Percentiles rank a stretch among this genome's conserved stretches.
phyloP scores from a whole-genome alignment of 2,888 invertebrate genomes.

The Adelphocoris suturalis region DNA sequence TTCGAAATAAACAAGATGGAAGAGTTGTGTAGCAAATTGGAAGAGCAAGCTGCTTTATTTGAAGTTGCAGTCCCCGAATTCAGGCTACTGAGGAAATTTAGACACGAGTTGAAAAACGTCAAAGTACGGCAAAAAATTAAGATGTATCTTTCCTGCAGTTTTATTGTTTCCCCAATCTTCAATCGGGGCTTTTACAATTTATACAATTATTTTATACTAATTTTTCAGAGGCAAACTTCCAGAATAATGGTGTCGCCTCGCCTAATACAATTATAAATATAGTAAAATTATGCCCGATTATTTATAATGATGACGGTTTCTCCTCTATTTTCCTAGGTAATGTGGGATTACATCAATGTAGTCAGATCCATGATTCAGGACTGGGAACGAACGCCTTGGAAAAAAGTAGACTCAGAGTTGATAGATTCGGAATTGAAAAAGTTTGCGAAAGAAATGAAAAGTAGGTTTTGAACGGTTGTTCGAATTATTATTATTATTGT shows the following conservation, averaged over 20 bases:
- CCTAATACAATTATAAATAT: no score
- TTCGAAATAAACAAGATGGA: conserved; percentile 85
- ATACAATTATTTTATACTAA: background rate
- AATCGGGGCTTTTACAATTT: no score
- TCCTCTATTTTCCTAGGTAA: conserved; percentile 79
- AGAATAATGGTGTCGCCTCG: no score
- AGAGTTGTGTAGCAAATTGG: conserved; percentile 83
- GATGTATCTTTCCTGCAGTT: background rate
- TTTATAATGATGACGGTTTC: no score
- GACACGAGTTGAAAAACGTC: conserved; percentile 87
- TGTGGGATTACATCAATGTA: conserved; percentile 94
- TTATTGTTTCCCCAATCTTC: no score
- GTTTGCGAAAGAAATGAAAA: conserved; percentile 90
- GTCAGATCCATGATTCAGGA: conserved; percentile 90
- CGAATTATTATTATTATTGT: no score
- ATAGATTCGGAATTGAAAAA: conserved; percentile 97
- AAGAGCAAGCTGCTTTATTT: conserved; percentile 89
- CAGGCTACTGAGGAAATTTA: conserved; percentile 85
- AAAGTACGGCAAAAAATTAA: conserved; percentile 81
- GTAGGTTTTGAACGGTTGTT: conserved; percentile 77
- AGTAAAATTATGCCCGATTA: no score
- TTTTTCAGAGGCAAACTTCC: no score
- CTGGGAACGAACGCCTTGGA: conserved; percentile 97
- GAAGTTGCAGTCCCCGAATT: conserved; percentile 92
- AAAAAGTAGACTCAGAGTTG: conserved; percentile 94